Evolutionary conservation across 2,888 invertebrate species (phyloP).

Genomic region (Thymelicus lineola): DNA sequence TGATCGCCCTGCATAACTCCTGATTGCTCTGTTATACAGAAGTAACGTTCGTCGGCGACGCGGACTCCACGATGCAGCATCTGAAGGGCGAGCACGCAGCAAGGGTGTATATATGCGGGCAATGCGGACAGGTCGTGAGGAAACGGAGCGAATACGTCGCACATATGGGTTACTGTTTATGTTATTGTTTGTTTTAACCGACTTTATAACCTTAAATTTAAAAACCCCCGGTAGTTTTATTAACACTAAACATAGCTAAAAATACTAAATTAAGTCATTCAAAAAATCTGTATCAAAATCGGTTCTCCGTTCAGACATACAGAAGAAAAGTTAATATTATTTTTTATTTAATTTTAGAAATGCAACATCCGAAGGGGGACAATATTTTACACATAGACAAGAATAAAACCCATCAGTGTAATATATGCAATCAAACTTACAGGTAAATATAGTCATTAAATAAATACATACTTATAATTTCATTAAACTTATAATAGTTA

Average conservation of each 20-base stretch:
- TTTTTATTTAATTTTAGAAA: conserved; percentile 50
- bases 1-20: too few relatives aligned
- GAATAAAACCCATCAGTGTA: conserved; percentile 86
- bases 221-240: too few relatives aligned
- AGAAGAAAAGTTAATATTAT: too few relatives aligned
- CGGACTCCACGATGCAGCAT: conserved; percentile 86
- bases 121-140: conserved; percentile 88
- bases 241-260: too few relatives aligned
- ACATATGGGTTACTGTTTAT: conserved; percentile 81
- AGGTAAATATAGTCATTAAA: conserved; percentile 59
- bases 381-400: conserved; percentile 41
- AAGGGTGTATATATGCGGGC: conserved; percentile 88
- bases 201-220: too few relatives aligned
- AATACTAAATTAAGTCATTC: too few relatives aligned
- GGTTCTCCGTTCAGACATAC: too few relatives aligned
- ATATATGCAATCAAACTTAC: conserved; percentile 88
- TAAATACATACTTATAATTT: too few relatives aligned
- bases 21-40: background rate
- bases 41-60: conserved; percentile 66
- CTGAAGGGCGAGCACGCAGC: conserved; percentile 86
- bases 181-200: too few relatives aligned
- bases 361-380: conserved; percentile 57
- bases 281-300: too few relatives aligned
- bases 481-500: too few relatives aligned
- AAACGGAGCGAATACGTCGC: conserved; percentile 86